These are phyloP conservation scores for Drosophila ohnishii DNA, from an alignment of 1,140 invertebrate species.

Conservation along the genomic window DNA sequence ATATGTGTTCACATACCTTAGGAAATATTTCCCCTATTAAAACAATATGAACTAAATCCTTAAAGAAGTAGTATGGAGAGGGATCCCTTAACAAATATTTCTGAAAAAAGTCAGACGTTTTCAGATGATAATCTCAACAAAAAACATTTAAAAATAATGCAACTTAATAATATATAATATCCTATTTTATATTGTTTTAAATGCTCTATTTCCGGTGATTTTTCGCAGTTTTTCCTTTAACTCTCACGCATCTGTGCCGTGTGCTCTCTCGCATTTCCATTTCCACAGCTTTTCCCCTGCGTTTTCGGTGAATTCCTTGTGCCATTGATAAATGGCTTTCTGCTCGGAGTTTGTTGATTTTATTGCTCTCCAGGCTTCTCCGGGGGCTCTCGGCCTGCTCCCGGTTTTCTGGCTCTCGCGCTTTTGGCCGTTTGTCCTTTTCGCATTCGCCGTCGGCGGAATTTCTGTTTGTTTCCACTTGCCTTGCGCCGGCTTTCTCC, in stretches of 20 bases:
- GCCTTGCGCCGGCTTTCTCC: slow-evolving; percentile 60
- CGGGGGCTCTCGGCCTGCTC: slow-evolving; percentile 18
- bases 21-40: neutral
- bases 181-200: neutral
- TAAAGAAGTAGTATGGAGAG: too few relatives aligned
- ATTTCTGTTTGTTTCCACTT: slow-evolving; percentile 76
- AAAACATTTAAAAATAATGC: neutral
- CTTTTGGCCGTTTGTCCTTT: slow-evolving; percentile 66
- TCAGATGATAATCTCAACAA: too few relatives aligned
- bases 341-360: slow-evolving; percentile 66
- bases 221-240: neutral
- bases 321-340: slow-evolving; percentile 77
- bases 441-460: slow-evolving; percentile 50
- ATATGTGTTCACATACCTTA: too few relatives aligned
- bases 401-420: slow-evolving; percentile 27
- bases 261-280: slow-evolving; percentile 23
- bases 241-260: slow-evolving; percentile 36
- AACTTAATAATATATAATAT: neutral
- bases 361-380: slow-evolving; percentile 37
- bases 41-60: neutral
- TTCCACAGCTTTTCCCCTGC: slow-evolving; percentile 26
- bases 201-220: neutral
- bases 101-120: too few relatives aligned
- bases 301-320: slow-evolving; percentile 69
- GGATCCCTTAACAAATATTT: neutral